phyloP scores from a whole-genome alignment of 2,888 invertebrate genomes.

The Thecocarcelia acutangulata region DNA sequence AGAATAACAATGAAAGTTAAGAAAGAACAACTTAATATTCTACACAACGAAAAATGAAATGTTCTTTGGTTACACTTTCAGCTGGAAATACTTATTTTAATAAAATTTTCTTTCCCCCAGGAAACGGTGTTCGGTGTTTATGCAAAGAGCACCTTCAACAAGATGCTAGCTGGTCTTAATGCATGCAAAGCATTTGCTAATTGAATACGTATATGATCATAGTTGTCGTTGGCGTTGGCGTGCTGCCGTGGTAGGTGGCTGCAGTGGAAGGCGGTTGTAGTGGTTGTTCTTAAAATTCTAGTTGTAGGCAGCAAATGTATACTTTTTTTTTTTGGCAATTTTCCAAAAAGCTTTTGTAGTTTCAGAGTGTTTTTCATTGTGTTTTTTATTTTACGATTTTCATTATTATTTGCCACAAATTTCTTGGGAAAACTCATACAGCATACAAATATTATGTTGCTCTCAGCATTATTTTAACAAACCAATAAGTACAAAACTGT shows the following conservation, averaged over 20 bases:
- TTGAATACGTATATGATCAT: slow-evolving; percentile 66
- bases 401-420: slow-evolving; percentile 49
- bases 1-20: too few relatives aligned
- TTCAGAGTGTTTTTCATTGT: slow-evolving; percentile 20
- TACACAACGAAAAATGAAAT: too few relatives aligned
- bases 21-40: too few relatives aligned
- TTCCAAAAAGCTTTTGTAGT: slow-evolving; percentile 59
- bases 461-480: slow-evolving; percentile 60
- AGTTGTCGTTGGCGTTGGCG: slow-evolving; percentile 46
- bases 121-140: slow-evolving; percentile 42
- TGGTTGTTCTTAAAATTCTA: slow-evolving; percentile 17
- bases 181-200: slow-evolving; percentile 67
- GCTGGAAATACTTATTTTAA: background rate
- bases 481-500: slow-evolving; percentile 56
- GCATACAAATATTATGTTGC: slow-evolving; percentile 13
- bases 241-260: background rate
- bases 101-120: background rate
- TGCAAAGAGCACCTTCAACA: slow-evolving; percentile 49
- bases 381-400: slow-evolving; percentile 8
- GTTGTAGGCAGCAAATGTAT: slow-evolving; percentile 62
- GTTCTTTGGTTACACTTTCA: background rate
- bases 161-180: slow-evolving; percentile 57
- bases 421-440: slow-evolving; percentile 52
- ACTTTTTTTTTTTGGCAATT: slow-evolving; percentile 62
- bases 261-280: background rate